Conservation (phyloP, 2,113 vertebrate species). For the Megaceryle maxima region DNA sequence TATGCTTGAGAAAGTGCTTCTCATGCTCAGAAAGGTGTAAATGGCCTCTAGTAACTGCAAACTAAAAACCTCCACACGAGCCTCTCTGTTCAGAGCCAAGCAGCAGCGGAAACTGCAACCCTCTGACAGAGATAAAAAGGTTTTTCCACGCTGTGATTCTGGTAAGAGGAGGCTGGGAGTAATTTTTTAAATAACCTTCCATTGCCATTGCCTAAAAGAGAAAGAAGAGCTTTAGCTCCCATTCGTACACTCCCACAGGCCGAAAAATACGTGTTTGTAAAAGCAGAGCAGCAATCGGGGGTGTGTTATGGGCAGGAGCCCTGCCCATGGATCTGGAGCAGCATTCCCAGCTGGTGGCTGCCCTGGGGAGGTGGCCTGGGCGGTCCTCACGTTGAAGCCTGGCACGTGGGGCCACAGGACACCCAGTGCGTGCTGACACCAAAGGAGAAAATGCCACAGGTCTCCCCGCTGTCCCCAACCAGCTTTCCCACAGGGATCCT, state of each 20-base stretch:
- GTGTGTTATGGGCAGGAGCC: background rate
- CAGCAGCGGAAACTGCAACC: background rate
- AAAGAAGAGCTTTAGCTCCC: background rate
- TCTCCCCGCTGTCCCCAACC: background rate
- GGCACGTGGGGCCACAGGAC: fast-evolving
- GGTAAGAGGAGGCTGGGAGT: background rate
- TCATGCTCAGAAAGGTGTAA: constrained; percentile 18
- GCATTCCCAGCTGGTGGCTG: background rate
- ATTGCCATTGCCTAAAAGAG: background rate
- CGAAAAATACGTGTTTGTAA: background rate
- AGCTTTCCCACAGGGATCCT: background rate
- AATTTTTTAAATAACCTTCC: background rate
- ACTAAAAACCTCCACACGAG: background rate
- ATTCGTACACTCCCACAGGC: background rate
- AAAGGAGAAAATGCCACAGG: fast-evolving
- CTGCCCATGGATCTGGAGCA: background rate
- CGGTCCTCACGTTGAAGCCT: fast-evolving
- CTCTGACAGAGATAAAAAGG: background rate
- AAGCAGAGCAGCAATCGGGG: background rate
- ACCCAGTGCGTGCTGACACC: fast-evolving
- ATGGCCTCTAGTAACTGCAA: background rate
- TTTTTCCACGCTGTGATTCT: background rate
- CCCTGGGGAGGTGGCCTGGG: fast-evolving
- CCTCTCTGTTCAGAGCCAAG: background rate
- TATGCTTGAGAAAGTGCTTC: background rate